Conservation (phyloP, 1,140 invertebrate species). For the Neotoxoptera formosana region DNA sequence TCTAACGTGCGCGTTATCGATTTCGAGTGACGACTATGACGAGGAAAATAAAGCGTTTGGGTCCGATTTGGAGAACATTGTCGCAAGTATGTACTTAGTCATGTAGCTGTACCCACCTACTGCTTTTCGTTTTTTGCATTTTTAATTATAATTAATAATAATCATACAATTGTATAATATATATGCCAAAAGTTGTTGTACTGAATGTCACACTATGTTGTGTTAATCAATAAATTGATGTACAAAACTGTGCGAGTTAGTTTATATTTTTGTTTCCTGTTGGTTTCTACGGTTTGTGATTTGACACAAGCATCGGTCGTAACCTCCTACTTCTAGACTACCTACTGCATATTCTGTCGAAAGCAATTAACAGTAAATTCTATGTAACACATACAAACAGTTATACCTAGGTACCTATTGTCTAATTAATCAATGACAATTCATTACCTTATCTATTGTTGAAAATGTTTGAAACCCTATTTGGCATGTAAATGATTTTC, state of each 20-base stretch:
- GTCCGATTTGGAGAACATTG: background rate
- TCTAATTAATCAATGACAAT: constrained; percentile 12
- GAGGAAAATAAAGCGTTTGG: constrained; percentile 39
- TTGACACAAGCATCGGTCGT: background rate
- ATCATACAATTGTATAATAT: background rate
- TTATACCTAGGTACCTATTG: constrained; percentile 11
- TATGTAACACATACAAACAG: background rate
- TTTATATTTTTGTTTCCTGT: background rate
- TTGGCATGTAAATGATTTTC: background rate
- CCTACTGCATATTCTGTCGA: background rate
- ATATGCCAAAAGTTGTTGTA: background rate
- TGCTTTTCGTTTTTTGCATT: background rate
- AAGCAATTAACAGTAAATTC: background rate
- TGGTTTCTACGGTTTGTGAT: background rate
- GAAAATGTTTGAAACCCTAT: background rate
- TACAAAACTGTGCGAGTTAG: background rate
- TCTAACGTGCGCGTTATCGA: constrained; percentile 37
- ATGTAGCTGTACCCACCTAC: background rate
- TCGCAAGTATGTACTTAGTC: background rate
- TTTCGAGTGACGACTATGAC: constrained; percentile 35
- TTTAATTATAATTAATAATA: background rate
- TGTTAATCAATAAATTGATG: background rate
- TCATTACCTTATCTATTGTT: background rate
- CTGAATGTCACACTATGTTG: background rate
- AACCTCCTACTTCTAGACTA: background rate